These are phyloP conservation scores for Antheraea mylitta DNA, from an alignment of 1,140 invertebrate genomes.

Conservation along the genomic window DNA sequence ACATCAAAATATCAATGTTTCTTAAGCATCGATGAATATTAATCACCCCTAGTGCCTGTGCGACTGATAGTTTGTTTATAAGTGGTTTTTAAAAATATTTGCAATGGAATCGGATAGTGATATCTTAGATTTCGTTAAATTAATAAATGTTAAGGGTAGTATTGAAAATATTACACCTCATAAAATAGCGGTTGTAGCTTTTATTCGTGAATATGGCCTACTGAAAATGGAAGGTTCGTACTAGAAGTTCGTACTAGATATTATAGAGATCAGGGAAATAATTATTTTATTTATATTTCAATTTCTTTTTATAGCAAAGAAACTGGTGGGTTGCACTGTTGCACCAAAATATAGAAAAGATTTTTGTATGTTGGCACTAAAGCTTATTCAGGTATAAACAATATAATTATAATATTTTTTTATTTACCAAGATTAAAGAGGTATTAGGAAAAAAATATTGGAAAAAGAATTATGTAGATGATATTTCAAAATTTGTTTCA, in stretches of 20 bases:
- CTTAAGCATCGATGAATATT: too few species aligned
- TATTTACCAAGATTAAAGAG: too few species aligned
- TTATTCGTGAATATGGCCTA: slow-evolving; percentile 74
- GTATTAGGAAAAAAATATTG: too few species aligned
- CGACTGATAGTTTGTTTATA: too few species aligned
- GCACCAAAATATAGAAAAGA: slow-evolving; percentile 76
- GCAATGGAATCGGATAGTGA: slow-evolving; percentile 52
- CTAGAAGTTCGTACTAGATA: neutral
- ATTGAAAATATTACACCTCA: slow-evolving; percentile 77
- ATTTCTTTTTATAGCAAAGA: slow-evolving; percentile 57
- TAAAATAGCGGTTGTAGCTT: slow-evolving; percentile 76
- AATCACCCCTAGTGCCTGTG: too few species aligned
- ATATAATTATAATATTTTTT: neutral
- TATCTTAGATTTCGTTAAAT: slow-evolving; percentile 59
- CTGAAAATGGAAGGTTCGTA: slow-evolving; percentile 64
- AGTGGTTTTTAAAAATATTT: neutral
- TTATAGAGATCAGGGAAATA: neutral
- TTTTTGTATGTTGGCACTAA: slow-evolving; percentile 74
- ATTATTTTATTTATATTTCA: slow-evolving; percentile 11
- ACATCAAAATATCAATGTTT: too few species aligned
- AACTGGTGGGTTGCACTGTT: slow-evolving; percentile 60
- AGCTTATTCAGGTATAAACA: slow-evolving; percentile 67
- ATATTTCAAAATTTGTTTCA: too few species aligned
- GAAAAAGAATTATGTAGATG: too few species aligned
- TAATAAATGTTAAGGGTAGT: slow-evolving; percentile 59